Evolutionary conservation across 2,797 vertebrate genomes (phyloP), one percentile per base, ranked within the genome.

Genomic region (Lacerta viridis): DNA sequence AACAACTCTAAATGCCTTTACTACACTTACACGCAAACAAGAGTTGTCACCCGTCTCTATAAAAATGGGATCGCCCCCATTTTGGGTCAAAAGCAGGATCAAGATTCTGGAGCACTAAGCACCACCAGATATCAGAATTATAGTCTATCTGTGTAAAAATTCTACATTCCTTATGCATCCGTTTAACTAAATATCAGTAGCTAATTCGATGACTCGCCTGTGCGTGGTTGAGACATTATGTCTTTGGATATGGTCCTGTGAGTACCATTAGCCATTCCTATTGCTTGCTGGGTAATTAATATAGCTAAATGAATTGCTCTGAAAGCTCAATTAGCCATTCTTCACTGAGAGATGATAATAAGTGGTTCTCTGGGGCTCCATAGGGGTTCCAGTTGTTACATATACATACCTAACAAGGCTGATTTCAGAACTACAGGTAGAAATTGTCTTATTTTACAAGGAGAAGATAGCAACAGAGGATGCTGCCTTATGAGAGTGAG

Each of bases 281-380:
- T 78, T 66, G 61, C 80, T 77, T 77, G 74, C 43, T 88, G 87
- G n/a, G 43, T 68, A 83, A 85, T 89, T 85, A 85, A 85, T 68
- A 85, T 20, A 85, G 43, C 18, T 46, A 39, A 85, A 81, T 39
- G 77, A 81, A 85, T 85, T 66, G 4, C 55, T 75, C 77, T 15
- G 41, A 74, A 85, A 72, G 88, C 55, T 80, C 77, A 80, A 75
- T 89, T 80, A 89, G 83, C 50, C n/a, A 85, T 80, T 89, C 77
- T 85, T 85, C 69, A 64, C 18, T 27, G 68, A 36, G 68, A 74
- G 68, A 80, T 64, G 68, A 80, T 29, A 80, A 89, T 85, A 81
- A 75, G 76, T 85, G 10, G 71, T 80, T 80, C 77, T 25, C 13
- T 23, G 33, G 9, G 66, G 80, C 59, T 36, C 43, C 50, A 9